phyloP scores from a whole-genome alignment of 2,113 vertebrate genomes.

The Coryphaenoides rupestris region DNA sequence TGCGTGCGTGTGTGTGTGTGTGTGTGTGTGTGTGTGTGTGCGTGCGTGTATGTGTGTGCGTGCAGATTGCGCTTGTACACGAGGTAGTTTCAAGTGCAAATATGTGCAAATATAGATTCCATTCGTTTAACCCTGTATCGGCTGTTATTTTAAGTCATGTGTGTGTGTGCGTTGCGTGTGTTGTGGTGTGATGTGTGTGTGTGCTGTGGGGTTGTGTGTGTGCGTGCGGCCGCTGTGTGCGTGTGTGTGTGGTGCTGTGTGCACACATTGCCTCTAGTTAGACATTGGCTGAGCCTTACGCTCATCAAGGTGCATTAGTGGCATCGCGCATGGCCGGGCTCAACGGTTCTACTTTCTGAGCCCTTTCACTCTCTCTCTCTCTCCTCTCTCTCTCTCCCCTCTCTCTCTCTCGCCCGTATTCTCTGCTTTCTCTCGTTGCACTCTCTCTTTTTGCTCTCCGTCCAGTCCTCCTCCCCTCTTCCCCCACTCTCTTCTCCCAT shows the following conservation, averaged over 20 bases:
- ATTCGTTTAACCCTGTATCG: too few species aligned
- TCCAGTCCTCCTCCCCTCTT: too few species aligned
- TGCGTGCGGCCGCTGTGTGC: too few species aligned
- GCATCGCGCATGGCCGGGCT: slow-evolving; percentile 71
- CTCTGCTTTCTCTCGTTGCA: neutral
- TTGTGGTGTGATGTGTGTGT: too few species aligned
- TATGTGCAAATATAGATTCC: too few species aligned
- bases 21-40: neutral
- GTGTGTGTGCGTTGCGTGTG: too few species aligned
- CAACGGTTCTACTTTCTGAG: slow-evolving; percentile 49
- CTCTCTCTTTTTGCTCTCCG: too few species aligned
- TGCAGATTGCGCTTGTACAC: neutral
- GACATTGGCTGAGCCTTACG: slow-evolving; percentile 46
- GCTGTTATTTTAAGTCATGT: neutral
- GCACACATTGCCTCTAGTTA: slow-evolving; percentile 33
- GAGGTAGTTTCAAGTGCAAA: too few species aligned
- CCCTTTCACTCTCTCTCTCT: slow-evolving; percentile 40
- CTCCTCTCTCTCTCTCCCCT: slow-evolving; percentile 22
- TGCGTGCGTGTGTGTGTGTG: slow-evolving; percentile 5
- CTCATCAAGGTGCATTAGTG: slow-evolving; percentile 83
- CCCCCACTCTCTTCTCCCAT: neutral
- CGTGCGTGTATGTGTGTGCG: neutral
- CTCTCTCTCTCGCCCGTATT: slow-evolving; percentile 42
- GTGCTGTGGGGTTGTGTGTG: too few species aligned
- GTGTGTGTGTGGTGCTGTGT: slow-evolving; percentile 12